These are phyloP conservation scores for Pluvianellus socialis DNA, from an alignment of 2,113 vertebrate genomes.

Conservation along the genomic window DNA sequence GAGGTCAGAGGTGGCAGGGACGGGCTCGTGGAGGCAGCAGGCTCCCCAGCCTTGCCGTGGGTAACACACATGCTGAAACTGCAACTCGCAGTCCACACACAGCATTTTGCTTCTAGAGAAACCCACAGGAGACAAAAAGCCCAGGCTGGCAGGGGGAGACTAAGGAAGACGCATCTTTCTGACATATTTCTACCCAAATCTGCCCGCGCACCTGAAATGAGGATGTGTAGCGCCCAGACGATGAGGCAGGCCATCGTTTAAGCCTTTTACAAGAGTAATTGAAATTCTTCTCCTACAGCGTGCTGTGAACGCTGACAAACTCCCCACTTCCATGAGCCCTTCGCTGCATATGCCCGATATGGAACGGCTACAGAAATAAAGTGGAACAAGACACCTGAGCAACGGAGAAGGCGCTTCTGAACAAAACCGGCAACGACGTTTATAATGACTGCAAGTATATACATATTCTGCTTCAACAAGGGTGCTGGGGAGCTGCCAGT, in stretches of 20 bases:
- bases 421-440: neutral
- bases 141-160: neutral
- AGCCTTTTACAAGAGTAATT: neutral
- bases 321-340: neutral
- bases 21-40: neutral
- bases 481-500: neutral
- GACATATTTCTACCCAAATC: neutral
- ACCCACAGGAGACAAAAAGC: neutral
- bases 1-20: neutral
- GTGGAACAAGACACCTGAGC: neutral
- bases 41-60: neutral
- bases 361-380: neutral
- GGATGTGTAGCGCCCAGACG: accelerated
- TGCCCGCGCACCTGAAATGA: accelerated
- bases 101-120: neutral
- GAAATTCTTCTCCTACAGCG: neutral
- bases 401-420: neutral
- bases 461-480: neutral
- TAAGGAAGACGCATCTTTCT: neutral
- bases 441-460: neutral
- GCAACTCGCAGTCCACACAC: neutral
- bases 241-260: neutral
- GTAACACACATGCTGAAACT: accelerated
- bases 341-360: neutral
- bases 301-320: neutral